phyloP scores from a whole-genome alignment of 2,797 vertebrate species.

The Pseudochirops corinnae region DNA sequence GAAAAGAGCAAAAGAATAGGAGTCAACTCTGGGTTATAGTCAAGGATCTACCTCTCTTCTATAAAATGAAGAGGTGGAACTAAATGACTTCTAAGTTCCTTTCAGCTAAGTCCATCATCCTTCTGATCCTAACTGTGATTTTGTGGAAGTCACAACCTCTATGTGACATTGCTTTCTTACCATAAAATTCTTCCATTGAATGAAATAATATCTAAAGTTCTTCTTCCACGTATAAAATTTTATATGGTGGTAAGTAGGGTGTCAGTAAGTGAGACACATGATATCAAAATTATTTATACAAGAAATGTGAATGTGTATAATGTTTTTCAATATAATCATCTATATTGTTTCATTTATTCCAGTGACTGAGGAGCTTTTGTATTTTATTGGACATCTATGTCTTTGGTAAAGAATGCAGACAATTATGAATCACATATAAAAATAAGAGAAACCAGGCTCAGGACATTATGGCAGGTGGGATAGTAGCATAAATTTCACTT shows the following conservation, averaged over 20 bases:
- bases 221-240: neutral
- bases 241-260: neutral
- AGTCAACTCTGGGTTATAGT: neutral
- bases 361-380: neutral
- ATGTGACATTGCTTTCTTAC: neutral
- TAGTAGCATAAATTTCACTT: neutral
- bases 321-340: neutral
- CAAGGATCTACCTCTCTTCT: neutral
- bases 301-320: neutral
- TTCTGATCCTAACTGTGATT: neutral
- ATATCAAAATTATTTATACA: neutral
- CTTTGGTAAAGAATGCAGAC: neutral
- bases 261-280: neutral
- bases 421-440: neutral
- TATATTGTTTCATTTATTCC: neutral
- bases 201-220: neutral
- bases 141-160: neutral
- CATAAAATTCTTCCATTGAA: neutral
- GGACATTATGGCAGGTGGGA: neutral
- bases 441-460: neutral
- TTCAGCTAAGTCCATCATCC: neutral
- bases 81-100: neutral
- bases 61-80: neutral
- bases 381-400: neutral
- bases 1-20: constrained; percentile 15